Evolutionary conservation across 2,797 vertebrate species (phyloP), one percentile per base, ranked within the genome.

Genomic region (Harpagifer antarcticus): DNA sequence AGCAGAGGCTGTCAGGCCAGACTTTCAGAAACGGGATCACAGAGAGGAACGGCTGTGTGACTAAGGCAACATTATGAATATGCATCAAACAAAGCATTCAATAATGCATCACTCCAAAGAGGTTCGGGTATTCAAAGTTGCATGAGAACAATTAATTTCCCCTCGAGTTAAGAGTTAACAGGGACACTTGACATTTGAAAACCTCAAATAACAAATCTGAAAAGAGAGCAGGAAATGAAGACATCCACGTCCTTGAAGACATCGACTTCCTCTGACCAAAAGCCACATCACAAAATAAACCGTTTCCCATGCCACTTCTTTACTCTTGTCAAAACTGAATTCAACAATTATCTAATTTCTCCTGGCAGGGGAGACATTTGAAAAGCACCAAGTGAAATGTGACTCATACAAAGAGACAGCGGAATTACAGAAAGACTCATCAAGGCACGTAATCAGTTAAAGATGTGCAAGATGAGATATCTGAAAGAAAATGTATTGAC

Each of bases 1-100:
- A 79, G 71, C 78, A 76, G 76, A 83, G 79, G 79, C 74, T 63
- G 52, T 68, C 58, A 48, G 61, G 71, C 49, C 14, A 52, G 45
- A 55, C 59, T 12, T 64, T 42, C 15, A 64, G 60, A 66, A 78
- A 50, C 2, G 4, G 67, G 12, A 81, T 52, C 67, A 58, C 37
- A 10, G 27, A 48, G 31, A 44, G 20, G 3, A 55, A 75, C n/a
- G 27, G 44, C 31, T n/a, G 47, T 23, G 63, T 37, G 45, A 13
- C 20, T 10, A 5, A 4, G 27, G 23, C 42, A 16, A 23, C 43
- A 49, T 74, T 14, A 9, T 71, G 48, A 70, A 75, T 49, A 68
- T 74, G 74, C 72, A 76, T 37, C 20, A 50, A 57, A 59, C 16
- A 48, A 37, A 73, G 74, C 23, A 40, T 27, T n/a, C 23, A 72